Percentiles rank a stretch among this genome's conserved stretches.
Evolutionary conservation across 2,797 vertebrate genomes (phyloP).

Genomic region (Novumbra hubbsi): DNA sequence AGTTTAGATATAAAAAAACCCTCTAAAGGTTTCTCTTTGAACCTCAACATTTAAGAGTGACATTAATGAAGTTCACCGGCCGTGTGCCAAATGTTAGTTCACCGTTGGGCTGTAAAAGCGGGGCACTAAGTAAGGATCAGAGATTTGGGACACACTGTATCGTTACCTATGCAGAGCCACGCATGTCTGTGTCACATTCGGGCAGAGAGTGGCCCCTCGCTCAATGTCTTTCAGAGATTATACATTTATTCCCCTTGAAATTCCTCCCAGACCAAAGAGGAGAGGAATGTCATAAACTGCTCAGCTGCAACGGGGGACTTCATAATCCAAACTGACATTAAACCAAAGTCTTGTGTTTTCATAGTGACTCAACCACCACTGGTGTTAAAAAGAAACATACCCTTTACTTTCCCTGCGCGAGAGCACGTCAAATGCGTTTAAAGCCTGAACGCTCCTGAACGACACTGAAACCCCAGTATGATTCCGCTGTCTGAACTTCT

Average conservation of each 20-base stretch:
- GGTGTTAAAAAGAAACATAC: constrained; percentile 71
- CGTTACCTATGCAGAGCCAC: background rate
- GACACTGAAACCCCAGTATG: constrained; percentile 57
- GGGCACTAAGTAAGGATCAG: background rate
- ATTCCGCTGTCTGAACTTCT: constrained; percentile 56
- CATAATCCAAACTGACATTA: constrained; percentile 64
- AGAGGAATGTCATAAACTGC: constrained; percentile 52
- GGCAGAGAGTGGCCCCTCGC: constrained; percentile 12
- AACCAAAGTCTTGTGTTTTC: constrained; percentile 66
- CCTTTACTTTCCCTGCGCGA: constrained; percentile 65
- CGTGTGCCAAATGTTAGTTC: background rate
- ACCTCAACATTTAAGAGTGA: background rate
- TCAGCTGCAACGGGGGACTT: constrained; percentile 35
- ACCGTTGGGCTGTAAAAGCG: background rate
- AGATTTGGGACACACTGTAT: background rate
- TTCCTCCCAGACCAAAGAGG: constrained; percentile 27
- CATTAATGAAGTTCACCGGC: background rate
- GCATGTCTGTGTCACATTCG: constrained; percentile 14
- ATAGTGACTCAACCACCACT: constrained; percentile 54
- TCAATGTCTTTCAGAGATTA: constrained; percentile 31
- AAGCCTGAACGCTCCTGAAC: constrained; percentile 57
- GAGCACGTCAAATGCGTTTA: constrained; percentile 65
- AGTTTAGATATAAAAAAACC: too few species aligned
- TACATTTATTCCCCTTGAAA: constrained; percentile 35
- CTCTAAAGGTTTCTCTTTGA: too few species aligned